Base-by-base conservation (phyloP, 2,797 vertebrate species). In the Pempheris klunzingeri region DNA sequence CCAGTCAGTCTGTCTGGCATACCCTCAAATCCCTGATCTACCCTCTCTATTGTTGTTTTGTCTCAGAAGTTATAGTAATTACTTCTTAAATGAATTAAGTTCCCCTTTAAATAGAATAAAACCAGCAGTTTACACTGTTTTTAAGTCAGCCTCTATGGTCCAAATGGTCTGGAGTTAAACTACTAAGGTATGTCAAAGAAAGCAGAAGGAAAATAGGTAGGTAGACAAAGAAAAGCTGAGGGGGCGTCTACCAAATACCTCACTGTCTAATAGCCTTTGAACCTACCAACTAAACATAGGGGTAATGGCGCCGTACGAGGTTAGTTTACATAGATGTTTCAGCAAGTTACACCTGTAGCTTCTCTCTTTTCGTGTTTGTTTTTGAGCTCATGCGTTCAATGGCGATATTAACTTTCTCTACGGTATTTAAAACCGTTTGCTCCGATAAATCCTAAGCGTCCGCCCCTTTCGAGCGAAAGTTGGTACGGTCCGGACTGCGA, bases 201-300 rank as follows among this genome's bases (percentile, higher is more conserved):
- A 71, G 61, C 43, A 65, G 54, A 36, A 60, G 36, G 50, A 77
- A 87, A 88, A 58, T 69, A 90, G 81, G 82, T 82, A 91, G 55
- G 80, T 54, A 86, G 90, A 93, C 91, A 93, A 93, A 93, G 89
- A 83, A 84, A 86, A 72, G 67, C 68, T 14, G 26, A 77, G 83
- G 83, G 87, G 88, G 90, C 81, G 90, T 90, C 54, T 12, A 71
- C 75, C 59, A 82, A 88, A 90, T 87, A 89, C 89, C 85, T 90
- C 83, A 57, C 49, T 34, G 71, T 80, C 55, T 73, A 63, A 80
- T 61, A 64, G 77, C 52, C 63, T 84, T 77, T 59, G 84, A 77
- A 77, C 44, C 49, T 87, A 89, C 89, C 88, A 89, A 71, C 57
- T 72, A 5, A 26, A 44, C 0, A 57, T 22, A 57, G 55, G 84